Evolutionary conservation across 2,888 invertebrate species (phyloP), one percentile per base, ranked within the genome.

Genomic region (Drosophila anceps): DNA sequence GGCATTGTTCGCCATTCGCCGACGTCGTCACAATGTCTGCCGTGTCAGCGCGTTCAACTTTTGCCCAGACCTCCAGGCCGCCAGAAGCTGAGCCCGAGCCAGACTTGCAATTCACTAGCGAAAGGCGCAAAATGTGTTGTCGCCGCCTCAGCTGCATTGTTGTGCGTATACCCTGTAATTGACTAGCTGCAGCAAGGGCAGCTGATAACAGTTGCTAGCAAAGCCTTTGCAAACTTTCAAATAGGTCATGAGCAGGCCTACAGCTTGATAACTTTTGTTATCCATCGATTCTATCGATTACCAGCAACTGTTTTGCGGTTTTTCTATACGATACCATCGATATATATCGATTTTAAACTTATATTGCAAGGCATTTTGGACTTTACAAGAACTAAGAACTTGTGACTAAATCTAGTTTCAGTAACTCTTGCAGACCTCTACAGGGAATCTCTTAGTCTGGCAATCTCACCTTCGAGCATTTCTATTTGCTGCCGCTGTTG

Each of bases 1-100:
- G 84, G 89, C 90, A 90, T 86, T 86, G 87, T 90, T 87, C 79
- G 31, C 51, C 53, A 57, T 35, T 58, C 51, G 61, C 57, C 37
- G 57, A 54, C 59, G 67, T 54, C 68, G 78, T 57, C 78, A 81
- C 78, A 81, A 81, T 73, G 79, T 81, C 78, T 81, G 63, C 73
- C 78, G 77, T 77, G 77, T 77, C 76, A 76, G 77, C 76, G 76
- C 66, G 70, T 67, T 33, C 80, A 77, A 80, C 64, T 76, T 80
- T 77, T 63, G 18, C 39, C 59, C 39, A 39, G 18, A 20, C 18
- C 48, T 5, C 18, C 29, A 48, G 48, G n/a, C 29, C n/a, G n/a
- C n/a, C 48, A 18, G 53, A 35, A 24, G 24, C 35, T 24, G 9
- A 39, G 54, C 54, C 54, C 7, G 18, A 57, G 57, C 31, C 43